phyloP scores from a whole-genome alignment of 2,797 vertebrate species.

The Tangara arthus region DNA sequence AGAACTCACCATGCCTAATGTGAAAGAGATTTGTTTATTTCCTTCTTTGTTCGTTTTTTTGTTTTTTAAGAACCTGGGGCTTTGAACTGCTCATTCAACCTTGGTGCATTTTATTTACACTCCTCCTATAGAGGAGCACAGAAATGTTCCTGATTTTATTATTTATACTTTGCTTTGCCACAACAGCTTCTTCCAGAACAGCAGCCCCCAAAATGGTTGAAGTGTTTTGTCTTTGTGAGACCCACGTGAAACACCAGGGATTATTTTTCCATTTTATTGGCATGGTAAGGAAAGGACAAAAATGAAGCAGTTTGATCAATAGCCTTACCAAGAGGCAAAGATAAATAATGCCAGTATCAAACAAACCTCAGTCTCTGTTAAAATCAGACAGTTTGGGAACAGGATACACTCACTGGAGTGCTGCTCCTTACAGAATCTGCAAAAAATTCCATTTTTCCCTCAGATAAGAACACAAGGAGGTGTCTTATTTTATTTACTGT shows the following conservation, averaged over 20 bases:
- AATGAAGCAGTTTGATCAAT: neutral
- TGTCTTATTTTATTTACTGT: neutral
- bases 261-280: neutral
- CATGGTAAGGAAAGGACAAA: neutral
- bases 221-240: neutral
- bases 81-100: neutral
- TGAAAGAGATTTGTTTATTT: neutral
- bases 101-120: neutral
- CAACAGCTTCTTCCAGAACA: neutral
- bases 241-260: neutral
- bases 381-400: neutral
- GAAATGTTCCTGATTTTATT: neutral
- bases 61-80: neutral
- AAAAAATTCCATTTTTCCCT: neutral
- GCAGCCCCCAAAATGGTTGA: neutral
- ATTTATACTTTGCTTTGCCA: neutral
- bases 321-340: neutral
- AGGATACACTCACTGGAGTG: neutral
- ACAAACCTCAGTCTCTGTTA: neutral
- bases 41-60: neutral
- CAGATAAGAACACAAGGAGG: neutral
- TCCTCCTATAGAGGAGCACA: neutral
- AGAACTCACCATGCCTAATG: neutral
- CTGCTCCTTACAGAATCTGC: neutral
- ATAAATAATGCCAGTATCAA: neutral